Evolutionary conservation across 2,113 vertebrate species (phyloP), one percentile per base, ranked within the genome.

Genomic region (Nibea albiflora): DNA sequence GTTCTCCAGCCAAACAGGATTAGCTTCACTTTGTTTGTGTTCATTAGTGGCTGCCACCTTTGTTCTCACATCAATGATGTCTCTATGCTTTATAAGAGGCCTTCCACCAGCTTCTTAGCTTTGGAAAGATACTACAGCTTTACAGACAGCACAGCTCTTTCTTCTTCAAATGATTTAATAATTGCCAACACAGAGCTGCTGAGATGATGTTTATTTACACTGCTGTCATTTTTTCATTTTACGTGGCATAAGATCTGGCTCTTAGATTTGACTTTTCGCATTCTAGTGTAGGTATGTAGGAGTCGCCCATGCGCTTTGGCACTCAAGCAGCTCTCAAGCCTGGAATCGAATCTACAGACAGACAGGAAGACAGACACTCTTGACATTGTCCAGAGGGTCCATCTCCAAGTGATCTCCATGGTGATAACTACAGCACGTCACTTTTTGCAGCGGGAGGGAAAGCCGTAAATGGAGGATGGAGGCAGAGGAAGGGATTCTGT

Each of bases 311-410:
- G 78, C 89, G 78, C 78, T 85, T 14, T 53, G 26, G 75, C 83
- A 80, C 79, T 72, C 46, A 16, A 16, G 57, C 68, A 42, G 66
- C 78, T 82, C 74, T 90, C 66, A 8, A 57, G 53, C 31, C 71
- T 64, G 58, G 56, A 84, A 79, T 85, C 71, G 52, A 70, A 83
- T 88, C 83, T 58, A 52, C 67, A 78, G 60, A 53, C 42, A 79
- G 75, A 73, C 47, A 74, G 61, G 28, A 15, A 64, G 26, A 54
- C 46, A 35, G 67, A 77, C 82, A 35, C 42, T 79, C 73, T 84
- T 90, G 88, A 90, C 87, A 78, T 82, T 89, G 89, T 88, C 90
- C 87, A 90, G 85, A 85, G 63, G 73, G 82, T 78, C 80, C 66
- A 15, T 83, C 85, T 83, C 84, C 17, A 24, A 63, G 78, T 26